These are phyloP conservation scores for Drosophila subquinaria DNA, from an alignment of 2,888 invertebrate genomes.

Conservation along the genomic window DNA sequence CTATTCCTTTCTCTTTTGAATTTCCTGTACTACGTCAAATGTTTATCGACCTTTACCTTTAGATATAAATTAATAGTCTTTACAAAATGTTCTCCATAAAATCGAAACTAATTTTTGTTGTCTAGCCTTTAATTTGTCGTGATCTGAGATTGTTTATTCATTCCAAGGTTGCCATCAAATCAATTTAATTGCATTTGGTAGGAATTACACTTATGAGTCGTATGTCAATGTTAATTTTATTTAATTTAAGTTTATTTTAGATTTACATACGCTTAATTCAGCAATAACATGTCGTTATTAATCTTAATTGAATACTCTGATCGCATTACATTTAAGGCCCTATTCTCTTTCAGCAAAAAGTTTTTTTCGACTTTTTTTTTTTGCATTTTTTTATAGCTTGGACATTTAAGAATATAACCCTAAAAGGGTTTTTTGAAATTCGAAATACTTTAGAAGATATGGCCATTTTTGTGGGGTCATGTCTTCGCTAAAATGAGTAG, in stretches of 20 bases:
- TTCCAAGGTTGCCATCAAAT: conserved; percentile 5
- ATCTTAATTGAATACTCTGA: no score
- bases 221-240: conserved; percentile 17
- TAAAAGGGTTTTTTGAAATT: no score
- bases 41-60: not conserved
- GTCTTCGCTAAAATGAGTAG: no score
- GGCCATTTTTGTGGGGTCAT: no score
- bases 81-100: not conserved
- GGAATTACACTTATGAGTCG: conserved; percentile 4
- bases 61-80: not conserved
- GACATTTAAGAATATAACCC: no score
- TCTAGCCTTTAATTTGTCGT: conserved; percentile 1
- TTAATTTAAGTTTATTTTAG: conserved; percentile 5
- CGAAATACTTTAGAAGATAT: no score
- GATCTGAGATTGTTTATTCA: not conserved
- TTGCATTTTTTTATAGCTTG: no score
- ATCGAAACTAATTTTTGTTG: not conserved
- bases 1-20: conserved; percentile 23
- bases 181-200: not conserved
- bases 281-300: conserved; percentile 16
- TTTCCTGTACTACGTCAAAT: conserved; percentile 1
- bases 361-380: no score
- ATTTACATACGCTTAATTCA: conserved; percentile 7
- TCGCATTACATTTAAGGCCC: no score
- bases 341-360: no score